phyloP scores from a whole-genome alignment of 30 jellyfish, hydroid and myxozoan species.

The Phacellophora camtschatica region DNA sequence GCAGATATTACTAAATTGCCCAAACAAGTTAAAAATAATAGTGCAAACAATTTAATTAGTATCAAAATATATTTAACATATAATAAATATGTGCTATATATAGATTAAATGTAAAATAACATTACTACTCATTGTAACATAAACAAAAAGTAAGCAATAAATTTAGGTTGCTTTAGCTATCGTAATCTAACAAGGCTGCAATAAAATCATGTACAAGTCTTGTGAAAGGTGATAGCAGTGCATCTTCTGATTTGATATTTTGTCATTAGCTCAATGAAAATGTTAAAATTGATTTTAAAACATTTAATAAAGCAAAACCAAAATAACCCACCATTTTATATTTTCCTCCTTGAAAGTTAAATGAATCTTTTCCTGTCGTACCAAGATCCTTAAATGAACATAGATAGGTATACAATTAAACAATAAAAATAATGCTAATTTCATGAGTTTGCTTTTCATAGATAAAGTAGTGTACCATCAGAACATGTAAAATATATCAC shows the following conservation, averaged over 20 bases:
- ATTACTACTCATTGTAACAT: neutral
- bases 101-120: too few species aligned
- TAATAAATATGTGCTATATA: too few species aligned
- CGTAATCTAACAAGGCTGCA: constrained; percentile 30
- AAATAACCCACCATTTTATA: constrained; percentile 71
- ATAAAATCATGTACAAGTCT: neutral
- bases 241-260: too few species aligned
- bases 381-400: constrained; percentile 73
- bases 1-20: too few species aligned
- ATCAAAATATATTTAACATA: too few species aligned
- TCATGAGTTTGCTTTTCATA: too few species aligned
- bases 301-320: neutral
- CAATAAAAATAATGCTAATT: too few species aligned
- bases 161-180: neutral
- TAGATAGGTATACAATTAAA: neutral
- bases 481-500: too few species aligned
- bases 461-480: too few species aligned
- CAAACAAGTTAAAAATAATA: too few species aligned
- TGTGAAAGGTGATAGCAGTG: constrained; percentile 58
- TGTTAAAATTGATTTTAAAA: neutral
- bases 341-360: constrained; percentile 81
- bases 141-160: neutral
- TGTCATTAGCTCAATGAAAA: too few species aligned
- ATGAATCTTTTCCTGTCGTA: constrained; percentile 92
- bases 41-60: too few species aligned